A percentile compares a stretch with the other conserved stretches of the same genome.
phyloP scores from a whole-genome alignment of 2,797 vertebrate genomes.

The Paedocypris micromegethes region DNA sequence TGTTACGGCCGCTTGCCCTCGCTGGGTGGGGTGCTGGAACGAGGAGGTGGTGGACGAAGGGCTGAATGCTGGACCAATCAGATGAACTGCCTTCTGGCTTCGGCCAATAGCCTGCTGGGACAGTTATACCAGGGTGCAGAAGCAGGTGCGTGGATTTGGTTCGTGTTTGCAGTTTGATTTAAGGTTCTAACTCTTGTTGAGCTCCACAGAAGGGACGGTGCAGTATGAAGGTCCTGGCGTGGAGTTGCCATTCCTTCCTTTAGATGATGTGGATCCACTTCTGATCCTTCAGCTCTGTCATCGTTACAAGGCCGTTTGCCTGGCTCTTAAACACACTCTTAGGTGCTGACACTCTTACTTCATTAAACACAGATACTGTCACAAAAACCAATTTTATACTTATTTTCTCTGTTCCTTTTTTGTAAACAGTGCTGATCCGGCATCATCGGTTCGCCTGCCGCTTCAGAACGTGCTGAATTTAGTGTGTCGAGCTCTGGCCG shows the following conservation, averaged over 20 bases:
- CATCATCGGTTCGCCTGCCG: conserved; percentile 76
- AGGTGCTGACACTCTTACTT: conserved; percentile 49
- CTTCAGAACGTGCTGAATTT: conserved; percentile 79
- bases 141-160: conserved; percentile 59
- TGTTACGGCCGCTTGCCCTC: conserved; percentile 80
- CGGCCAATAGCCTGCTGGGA: conserved; percentile 73
- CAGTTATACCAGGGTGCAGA: conserved; percentile 77
- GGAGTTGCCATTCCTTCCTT: conserved; percentile 67
- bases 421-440: conserved; percentile 73
- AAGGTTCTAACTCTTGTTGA: too few species aligned
- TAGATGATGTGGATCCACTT: conserved; percentile 69
- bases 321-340: conserved; percentile 72
- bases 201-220: conserved; percentile 65
- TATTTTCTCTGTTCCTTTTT: neutral
- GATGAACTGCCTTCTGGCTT: conserved; percentile 76
- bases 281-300: conserved; percentile 73
- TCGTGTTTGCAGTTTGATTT: neutral
- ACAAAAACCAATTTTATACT: neutral
- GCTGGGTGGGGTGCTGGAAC: conserved; percentile 77
- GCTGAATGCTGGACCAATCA: conserved; percentile 85
- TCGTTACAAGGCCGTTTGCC: conserved; percentile 73
- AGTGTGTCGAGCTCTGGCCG: conserved; percentile 76
- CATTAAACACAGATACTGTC: neutral
- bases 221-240: conserved; percentile 77
- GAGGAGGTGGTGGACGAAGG: conserved; percentile 66